phyloP scores from a whole-genome alignment of 2,797 vertebrate genomes.

The Spondyliosoma cantharus region DNA sequence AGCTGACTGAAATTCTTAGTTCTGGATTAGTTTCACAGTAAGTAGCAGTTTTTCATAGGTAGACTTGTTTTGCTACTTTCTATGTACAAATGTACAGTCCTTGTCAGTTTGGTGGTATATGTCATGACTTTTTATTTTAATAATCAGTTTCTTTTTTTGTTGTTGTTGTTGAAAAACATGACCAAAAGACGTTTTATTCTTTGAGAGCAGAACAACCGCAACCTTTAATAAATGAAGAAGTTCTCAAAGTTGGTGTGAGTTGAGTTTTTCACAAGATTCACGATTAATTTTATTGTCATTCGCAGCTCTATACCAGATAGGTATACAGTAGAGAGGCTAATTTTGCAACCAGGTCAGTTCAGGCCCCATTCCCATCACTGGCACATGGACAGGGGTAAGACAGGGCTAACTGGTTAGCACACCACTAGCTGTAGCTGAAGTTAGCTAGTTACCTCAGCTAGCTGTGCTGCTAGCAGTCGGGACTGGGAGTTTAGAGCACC shows the following conservation, averaged over 20 bases:
- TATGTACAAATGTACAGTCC: constrained; percentile 81
- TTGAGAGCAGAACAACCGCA: constrained; percentile 46
- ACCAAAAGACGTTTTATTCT: constrained; percentile 48
- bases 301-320: too few species aligned
- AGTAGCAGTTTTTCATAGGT: constrained; percentile 4
- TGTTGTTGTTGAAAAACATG: constrained; percentile 43
- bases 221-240: constrained; percentile 72
- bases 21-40: constrained; percentile 22
- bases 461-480: too few species aligned
- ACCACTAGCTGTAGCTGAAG: too few species aligned
- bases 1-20: neutral
- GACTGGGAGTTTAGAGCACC: too few species aligned
- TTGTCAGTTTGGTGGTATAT: constrained; percentile 55
- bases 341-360: too few species aligned
- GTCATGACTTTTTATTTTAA: constrained; percentile 48
- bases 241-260: constrained; percentile 68
- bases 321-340: too few species aligned
- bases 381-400: too few species aligned
- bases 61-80: constrained; percentile 36
- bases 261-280: neutral
- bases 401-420: too few species aligned
- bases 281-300: too few species aligned
- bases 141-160: constrained; percentile 35
- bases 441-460: too few species aligned
- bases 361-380: too few species aligned